Percentiles rank a stretch among this genome's conserved stretches.
Evolutionary conservation across 2,113 vertebrate species (phyloP).

Genomic region (Sterrhoptilus dennistouni): DNA sequence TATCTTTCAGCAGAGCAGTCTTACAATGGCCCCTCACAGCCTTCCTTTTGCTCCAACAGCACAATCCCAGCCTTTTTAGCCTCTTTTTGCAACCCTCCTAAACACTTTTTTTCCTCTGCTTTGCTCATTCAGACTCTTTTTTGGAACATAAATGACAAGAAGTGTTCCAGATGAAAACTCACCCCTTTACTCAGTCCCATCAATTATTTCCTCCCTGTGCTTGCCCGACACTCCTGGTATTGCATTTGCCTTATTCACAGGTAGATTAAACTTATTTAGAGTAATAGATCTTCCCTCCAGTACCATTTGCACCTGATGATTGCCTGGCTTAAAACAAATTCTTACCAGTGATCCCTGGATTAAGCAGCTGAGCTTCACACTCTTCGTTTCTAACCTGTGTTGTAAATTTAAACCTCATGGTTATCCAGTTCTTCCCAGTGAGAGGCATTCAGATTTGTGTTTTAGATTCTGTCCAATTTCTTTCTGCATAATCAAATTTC

Average conservation of each 20-base stretch:
- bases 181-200: neutral
- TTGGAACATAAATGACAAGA: neutral
- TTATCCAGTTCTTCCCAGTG: neutral
- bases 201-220: neutral
- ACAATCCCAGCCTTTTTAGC: neutral
- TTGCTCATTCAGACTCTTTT: neutral
- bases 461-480: neutral
- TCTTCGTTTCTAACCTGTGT: neutral
- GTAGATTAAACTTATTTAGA: neutral
- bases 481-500: neutral
- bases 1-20: neutral
- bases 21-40: neutral
- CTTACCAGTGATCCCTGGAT: neutral
- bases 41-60: neutral
- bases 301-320: neutral
- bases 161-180: neutral
- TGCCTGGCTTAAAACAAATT: neutral
- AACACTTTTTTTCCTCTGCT: neutral
- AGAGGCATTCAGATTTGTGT: neutral
- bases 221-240: neutral
- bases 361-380: neutral
- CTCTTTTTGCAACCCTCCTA: neutral
- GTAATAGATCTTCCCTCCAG: neutral
- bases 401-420: neutral
- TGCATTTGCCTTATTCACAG: neutral